Evolutionary conservation across 2,113 vertebrate genomes (phyloP).

Genomic region (Pelecanoides urinatrix): DNA sequence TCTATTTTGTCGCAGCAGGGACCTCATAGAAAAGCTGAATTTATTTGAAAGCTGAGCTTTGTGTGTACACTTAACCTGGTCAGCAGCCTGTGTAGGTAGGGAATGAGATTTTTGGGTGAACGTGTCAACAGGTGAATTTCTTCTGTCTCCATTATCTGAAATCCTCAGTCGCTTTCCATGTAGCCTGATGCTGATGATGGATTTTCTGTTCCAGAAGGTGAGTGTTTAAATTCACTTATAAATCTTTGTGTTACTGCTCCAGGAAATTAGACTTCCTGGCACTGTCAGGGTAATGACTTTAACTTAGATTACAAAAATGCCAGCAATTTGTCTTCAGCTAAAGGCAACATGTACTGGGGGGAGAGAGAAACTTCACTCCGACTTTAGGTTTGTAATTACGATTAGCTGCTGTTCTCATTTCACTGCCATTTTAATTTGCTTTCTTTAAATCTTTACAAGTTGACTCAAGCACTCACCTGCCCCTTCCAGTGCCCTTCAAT

Average conservation of each 20-base stretch:
- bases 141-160: slow-evolving; percentile 23
- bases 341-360: not conserved
- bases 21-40: not conserved
- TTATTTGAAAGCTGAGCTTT: not conserved
- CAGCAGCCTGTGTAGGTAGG: not conserved
- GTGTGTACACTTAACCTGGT: not conserved
- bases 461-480: slow-evolving; percentile 22
- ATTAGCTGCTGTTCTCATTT: slow-evolving; percentile 12
- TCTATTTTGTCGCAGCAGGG: not conserved
- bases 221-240: slow-evolving; percentile 54
- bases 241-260: slow-evolving; percentile 61
- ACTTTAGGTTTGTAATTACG: slow-evolving; percentile 49
- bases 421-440: slow-evolving; percentile 10
- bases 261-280: slow-evolving; percentile 65
- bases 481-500: slow-evolving; percentile 33
- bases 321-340: slow-evolving; percentile 60
- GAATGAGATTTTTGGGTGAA: not conserved
- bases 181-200: slow-evolving; percentile 31
- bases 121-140: slow-evolving; percentile 15
- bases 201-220: slow-evolving; percentile 58
- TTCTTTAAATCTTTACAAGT: slow-evolving; percentile 41
- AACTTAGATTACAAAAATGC: slow-evolving; percentile 59
- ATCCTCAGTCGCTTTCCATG: not conserved
- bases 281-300: slow-evolving; percentile 59
- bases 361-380: not conserved